Evolutionary conservation across 2,888 invertebrate species (phyloP).

Genomic region (Palloptera scutellata): DNA sequence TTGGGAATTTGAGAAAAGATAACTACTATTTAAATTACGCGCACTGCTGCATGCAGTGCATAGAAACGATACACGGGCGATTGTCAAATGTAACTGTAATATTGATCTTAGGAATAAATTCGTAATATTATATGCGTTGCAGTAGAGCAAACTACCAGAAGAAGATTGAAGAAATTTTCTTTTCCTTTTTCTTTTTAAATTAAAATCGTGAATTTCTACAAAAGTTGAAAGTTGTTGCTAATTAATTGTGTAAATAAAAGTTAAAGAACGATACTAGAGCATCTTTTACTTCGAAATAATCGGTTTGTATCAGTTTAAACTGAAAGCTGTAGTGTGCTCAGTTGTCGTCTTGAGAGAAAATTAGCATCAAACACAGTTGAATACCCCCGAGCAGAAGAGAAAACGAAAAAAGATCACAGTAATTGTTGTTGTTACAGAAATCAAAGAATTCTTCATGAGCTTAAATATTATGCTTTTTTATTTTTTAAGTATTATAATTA

Average conservation of each 20-base stretch:
- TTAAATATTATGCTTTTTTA: background rate
- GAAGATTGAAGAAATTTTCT: background rate
- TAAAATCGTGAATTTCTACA: background rate
- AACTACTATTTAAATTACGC: no score
- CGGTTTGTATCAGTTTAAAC: background rate
- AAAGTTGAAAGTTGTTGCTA: slow-evolving; percentile 39
- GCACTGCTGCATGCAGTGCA: no score
- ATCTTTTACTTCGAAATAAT: background rate
- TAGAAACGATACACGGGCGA: no score
- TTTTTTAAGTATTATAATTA: background rate
- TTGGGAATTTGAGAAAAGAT: no score
- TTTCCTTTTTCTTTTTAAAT: background rate
- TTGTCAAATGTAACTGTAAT: no score
- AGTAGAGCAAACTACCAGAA: no score
- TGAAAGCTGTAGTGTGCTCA: no score
- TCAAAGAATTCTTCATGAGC: background rate
- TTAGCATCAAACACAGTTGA: background rate
- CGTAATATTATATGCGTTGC: no score
- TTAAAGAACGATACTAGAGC: slow-evolving; percentile 2
- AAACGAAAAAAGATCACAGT: background rate
- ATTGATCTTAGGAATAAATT: no score
- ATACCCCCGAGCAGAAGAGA: background rate
- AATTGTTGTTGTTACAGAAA: background rate
- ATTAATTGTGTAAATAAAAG: slow-evolving; percentile 38
- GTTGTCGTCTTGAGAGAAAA: no score